Percentiles rank a stretch among this genome's conserved stretches.
phyloP scores from a whole-genome alignment of 2,888 invertebrate genomes.

The Lepetodrilus schrolli region DNA sequence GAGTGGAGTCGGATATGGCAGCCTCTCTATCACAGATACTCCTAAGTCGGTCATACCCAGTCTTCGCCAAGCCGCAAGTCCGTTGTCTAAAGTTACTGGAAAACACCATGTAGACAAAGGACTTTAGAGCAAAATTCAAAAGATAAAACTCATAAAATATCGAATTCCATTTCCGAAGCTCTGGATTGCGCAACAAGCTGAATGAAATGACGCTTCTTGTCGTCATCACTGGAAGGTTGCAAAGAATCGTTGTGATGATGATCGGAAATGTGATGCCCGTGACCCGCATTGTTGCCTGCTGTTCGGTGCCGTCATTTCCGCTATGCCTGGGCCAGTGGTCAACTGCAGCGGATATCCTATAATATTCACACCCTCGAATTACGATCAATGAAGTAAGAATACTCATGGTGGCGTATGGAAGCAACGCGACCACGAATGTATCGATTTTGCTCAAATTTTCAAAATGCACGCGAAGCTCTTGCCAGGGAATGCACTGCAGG shows the following conservation, averaged over 20 bases:
- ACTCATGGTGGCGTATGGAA: constrained; percentile 56
- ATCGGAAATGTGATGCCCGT: constrained; percentile 42
- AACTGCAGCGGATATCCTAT: constrained; percentile 44
- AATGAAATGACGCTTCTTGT: constrained; percentile 30
- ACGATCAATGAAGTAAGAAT: constrained; percentile 53
- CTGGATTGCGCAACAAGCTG: not conserved
- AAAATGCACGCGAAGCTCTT: constrained; percentile 39
- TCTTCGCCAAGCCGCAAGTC: not conserved
- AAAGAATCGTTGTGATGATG: constrained; percentile 33
- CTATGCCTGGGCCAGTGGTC: constrained; percentile 28
- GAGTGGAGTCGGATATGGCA: not conserved
- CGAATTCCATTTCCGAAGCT: constrained; percentile 24
- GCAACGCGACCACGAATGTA: constrained; percentile 53
- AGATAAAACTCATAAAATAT: constrained; percentile 34
- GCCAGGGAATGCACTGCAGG: constrained; percentile 36
- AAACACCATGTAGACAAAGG: constrained; percentile 39
- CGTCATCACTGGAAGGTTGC: constrained; percentile 37
- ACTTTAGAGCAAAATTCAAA: constrained; percentile 39
- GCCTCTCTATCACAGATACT: not conserved
- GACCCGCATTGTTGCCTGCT: constrained; percentile 30
- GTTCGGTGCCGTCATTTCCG: not conserved
- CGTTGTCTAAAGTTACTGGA: constrained; percentile 39
- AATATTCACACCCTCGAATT: constrained; percentile 51
- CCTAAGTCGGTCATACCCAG: not conserved
- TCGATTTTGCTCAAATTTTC: constrained; percentile 53